Percentiles rank a stretch among this genome's conserved stretches.
Conservation (phyloP, 2,113 vertebrate genomes). For the Hiodon alosoides region DNA sequence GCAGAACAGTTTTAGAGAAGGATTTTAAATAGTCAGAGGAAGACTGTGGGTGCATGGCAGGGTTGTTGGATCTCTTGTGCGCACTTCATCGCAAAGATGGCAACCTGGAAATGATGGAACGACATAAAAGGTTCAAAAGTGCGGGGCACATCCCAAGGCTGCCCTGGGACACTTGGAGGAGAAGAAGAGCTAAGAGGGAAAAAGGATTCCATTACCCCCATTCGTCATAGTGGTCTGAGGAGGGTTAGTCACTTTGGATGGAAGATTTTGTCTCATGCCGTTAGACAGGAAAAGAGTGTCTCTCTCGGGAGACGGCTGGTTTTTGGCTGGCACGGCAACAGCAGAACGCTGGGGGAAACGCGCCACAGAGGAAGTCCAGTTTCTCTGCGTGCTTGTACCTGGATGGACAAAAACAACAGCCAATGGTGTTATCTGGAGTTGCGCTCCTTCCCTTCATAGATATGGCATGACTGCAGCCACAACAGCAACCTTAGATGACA, state of each 20-base stretch:
- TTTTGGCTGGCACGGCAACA: conserved; percentile 39
- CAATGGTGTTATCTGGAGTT: neutral
- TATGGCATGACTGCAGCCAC: neutral
- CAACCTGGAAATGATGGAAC: no score
- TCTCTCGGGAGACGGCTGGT: conserved; percentile 29
- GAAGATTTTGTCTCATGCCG: conserved; percentile 37
- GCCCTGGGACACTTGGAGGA: neutral
- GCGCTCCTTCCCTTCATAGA: neutral
- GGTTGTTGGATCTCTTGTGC: no score
- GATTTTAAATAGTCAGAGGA: conserved; percentile 35
- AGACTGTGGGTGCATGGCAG: neutral
- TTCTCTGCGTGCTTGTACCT: conserved; percentile 42
- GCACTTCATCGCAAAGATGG: no score
- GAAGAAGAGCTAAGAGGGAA: conserved; percentile 8
- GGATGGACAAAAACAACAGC: conserved; percentile 33
- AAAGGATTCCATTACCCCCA: conserved; percentile 50
- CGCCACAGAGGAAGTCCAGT: conserved; percentile 38
- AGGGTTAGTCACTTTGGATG: conserved; percentile 42
- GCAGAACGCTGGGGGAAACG: conserved; percentile 46
- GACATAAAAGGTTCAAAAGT: no score
- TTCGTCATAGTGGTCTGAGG: conserved; percentile 44
- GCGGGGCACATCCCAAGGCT: no score
- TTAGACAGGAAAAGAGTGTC: conserved; percentile 36
- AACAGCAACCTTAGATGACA: neutral
- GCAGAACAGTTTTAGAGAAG: conserved; percentile 27